phyloP scores from a whole-genome alignment of 2,113 vertebrate species.

The Carettochelys insculpta region DNA sequence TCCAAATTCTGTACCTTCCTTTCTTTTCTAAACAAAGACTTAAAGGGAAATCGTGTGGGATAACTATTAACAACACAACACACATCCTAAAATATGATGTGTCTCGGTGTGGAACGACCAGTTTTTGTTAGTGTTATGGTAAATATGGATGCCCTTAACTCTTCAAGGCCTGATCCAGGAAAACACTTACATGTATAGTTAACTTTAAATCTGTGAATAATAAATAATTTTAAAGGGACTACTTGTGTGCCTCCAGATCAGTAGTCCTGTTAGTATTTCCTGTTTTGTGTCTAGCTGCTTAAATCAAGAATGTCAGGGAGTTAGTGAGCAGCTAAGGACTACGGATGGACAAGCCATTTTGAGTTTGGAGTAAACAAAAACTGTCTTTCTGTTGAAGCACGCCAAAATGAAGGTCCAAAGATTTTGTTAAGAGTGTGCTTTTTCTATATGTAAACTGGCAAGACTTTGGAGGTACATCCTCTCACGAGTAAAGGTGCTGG shows the following conservation, averaged over 20 bases:
- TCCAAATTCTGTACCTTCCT: not conserved
- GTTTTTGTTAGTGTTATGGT: not conserved
- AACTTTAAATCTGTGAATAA: slow-evolving; percentile 48
- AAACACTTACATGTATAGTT: slow-evolving; percentile 24
- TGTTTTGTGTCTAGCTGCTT: slow-evolving; percentile 24
- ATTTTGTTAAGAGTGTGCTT: slow-evolving; percentile 68
- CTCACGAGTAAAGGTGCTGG: slow-evolving; percentile 21
- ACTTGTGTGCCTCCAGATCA: slow-evolving; percentile 40
- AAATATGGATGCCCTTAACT: not conserved
- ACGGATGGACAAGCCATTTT: slow-evolving; percentile 56
- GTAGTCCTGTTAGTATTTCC: not conserved
- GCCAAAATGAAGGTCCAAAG: slow-evolving; percentile 71
- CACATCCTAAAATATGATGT: not conserved
- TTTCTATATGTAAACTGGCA: slow-evolving; percentile 54
- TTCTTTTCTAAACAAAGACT: accelerated
- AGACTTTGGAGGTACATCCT: slow-evolving; percentile 50
- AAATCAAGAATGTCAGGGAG: slow-evolving; percentile 52
- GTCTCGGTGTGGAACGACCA: not conserved
- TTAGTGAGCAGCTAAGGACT: slow-evolving; percentile 59
- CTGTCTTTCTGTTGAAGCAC: slow-evolving; percentile 54
- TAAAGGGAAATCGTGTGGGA: slow-evolving; percentile 9
- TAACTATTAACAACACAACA: not conserved
- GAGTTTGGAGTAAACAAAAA: slow-evolving; percentile 61
- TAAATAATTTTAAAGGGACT: slow-evolving; percentile 52
- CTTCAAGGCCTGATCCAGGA: not conserved